Evolutionary conservation across 1,140 invertebrate species (phyloP), one percentile per base, ranked within the genome.

Genomic region (Orussus abietinus): DNA sequence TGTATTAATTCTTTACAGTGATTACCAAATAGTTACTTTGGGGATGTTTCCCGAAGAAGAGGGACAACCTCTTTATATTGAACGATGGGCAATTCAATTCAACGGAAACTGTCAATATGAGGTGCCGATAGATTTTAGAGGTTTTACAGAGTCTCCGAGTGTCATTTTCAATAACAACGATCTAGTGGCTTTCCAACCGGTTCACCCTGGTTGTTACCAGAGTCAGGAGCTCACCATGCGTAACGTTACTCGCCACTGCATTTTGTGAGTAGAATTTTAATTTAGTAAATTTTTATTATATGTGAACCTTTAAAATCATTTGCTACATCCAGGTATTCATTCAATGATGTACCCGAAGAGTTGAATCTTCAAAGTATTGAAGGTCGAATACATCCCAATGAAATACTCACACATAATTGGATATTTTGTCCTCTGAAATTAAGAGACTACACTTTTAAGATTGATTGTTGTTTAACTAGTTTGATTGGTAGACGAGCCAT

Each of bases 31-130:
- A 12, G 38, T 67, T 10, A 41, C 44, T 4, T 45, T 67, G 1
- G 42, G 59, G 34, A 53, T 67, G 49, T 55, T 54, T 37, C 50
- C 64, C 6, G 49, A 56, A 33, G 5, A 11, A 1, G 28, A 49
- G 2, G 33, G 42, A 1, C 45, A 61, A 33, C 45, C 50, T 6
- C 29, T 56, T 11, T 66, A 67, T 22, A 18, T 48, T 4, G 64
- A 69, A 49, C 47, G 56, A 31, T 69, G 64, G 62, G 40, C 47
- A 2, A 26, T 64, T 25, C 32, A 48, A 21, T 52, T 66, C 5
- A 66, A 68, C 31, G 59, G 55, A 6, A 53, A 53, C 19, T 26
- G 20, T 0, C 46, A 51, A 17, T 51, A 53, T 10, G 54, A 66
- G 20, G 46, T 37, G 30, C 50, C 41, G 6, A 57, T 69, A 21